Evolutionary conservation across 2,113 vertebrate species (phyloP).

Genomic region (Cyanoramphus novaezelandiae): DNA sequence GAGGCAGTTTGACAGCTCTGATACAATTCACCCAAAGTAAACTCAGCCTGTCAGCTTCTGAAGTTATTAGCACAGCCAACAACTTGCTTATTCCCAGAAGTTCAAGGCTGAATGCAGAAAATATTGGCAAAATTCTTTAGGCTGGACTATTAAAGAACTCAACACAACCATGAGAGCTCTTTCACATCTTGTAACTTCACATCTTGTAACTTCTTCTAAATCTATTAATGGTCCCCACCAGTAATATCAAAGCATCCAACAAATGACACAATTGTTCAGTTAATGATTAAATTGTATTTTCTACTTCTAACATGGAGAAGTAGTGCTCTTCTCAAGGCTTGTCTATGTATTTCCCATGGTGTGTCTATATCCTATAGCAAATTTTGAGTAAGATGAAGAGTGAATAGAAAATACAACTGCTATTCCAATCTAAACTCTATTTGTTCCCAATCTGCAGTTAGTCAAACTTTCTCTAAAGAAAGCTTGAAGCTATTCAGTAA

Average conservation of each 20-base stretch:
- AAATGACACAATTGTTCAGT: neutral
- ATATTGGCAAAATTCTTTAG: neutral
- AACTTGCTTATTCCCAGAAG: neutral
- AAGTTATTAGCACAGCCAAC: neutral
- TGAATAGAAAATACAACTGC: neutral
- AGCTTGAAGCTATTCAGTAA: neutral
- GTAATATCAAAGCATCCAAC: neutral
- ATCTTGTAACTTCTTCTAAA: neutral
- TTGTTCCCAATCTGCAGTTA: neutral
- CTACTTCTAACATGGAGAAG: neutral
- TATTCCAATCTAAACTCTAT: neutral
- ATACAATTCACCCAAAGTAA: neutral
- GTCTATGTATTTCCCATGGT: neutral
- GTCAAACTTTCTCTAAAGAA: neutral
- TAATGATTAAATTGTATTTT: neutral
- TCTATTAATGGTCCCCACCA: neutral
- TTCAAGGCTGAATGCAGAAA: neutral
- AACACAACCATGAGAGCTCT: neutral
- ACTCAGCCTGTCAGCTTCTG: neutral
- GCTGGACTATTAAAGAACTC: neutral
- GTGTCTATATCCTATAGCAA: rapidly evolving
- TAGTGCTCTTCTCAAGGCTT: neutral
- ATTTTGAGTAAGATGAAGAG: neutral
- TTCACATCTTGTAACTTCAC: neutral
- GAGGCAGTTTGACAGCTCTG: neutral